phyloP scores from a whole-genome alignment of 2,888 invertebrate genomes.

The Drosophila merina region DNA sequence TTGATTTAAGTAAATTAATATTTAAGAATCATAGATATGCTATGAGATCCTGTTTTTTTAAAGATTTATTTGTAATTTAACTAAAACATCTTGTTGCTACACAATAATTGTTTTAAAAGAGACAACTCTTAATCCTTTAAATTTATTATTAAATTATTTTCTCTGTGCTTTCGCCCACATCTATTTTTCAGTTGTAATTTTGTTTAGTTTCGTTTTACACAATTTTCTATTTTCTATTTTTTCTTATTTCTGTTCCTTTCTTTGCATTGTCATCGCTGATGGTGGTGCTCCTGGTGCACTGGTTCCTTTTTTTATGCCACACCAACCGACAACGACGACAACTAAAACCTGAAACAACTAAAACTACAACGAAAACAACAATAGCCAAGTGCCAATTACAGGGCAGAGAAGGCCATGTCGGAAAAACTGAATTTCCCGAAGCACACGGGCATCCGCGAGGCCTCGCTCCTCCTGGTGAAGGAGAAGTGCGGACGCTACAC shows the following conservation, averaged over 20 bases:
- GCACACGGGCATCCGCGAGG: constrained; percentile 92
- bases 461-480: constrained; percentile 93
- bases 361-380: constrained; percentile 16
- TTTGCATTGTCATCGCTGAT: constrained; percentile 37
- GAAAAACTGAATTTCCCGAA: constrained; percentile 88
- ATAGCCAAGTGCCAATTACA: constrained; percentile 90
- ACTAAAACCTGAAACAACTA: constrained; percentile 39
- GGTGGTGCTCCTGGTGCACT: constrained; percentile 12
- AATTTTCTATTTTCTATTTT: constrained; percentile 64
- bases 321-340: constrained; percentile 37
- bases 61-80: no score
- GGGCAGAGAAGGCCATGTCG: constrained; percentile 87
- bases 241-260: constrained; percentile 36
- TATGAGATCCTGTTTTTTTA: no score
- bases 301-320: constrained; percentile 41
- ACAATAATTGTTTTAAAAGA: no score
- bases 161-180: constrained; percentile 18
- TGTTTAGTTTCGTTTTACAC: constrained; percentile 74
- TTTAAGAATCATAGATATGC: no score
- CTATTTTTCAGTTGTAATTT: constrained; percentile 65
- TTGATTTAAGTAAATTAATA: no score
- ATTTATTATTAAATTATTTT: not conserved
- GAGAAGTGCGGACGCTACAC: constrained; percentile 96
- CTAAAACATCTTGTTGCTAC: no score
- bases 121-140: not conserved